phyloP scores from a whole-genome alignment of 2,888 invertebrate species.

The Nebria brevicollis region DNA sequence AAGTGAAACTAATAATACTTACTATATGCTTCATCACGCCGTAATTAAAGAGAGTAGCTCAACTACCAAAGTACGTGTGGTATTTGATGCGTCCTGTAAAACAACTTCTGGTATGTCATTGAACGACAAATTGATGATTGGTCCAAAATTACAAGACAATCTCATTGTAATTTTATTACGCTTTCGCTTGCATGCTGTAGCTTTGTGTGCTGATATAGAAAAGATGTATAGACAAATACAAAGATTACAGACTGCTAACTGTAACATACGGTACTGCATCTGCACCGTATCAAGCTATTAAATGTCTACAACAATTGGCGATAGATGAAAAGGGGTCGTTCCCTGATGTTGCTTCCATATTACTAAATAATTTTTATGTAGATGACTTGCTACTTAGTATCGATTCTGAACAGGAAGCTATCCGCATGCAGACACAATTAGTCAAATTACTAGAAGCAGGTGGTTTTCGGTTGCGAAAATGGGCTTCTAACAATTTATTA shows the following conservation, averaged over 20 bases:
- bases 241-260: slow-evolving; percentile 41
- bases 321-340: slow-evolving; percentile 29
- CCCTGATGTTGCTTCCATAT: slow-evolving; percentile 40
- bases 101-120: slow-evolving; percentile 48
- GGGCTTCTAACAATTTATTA: slow-evolving; percentile 44
- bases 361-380: slow-evolving; percentile 18
- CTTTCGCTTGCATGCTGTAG: slow-evolving; percentile 50
- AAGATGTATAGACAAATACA: slow-evolving; percentile 55
- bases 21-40: slow-evolving; percentile 50
- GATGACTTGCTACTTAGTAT: slow-evolving; percentile 42
- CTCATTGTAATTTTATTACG: slow-evolving; percentile 50
- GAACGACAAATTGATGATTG: slow-evolving; percentile 52
- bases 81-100: slow-evolving; percentile 50
- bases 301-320: slow-evolving; percentile 49
- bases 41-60: slow-evolving; percentile 47
- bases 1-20: slow-evolving; percentile 2
- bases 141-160: slow-evolving; percentile 52
- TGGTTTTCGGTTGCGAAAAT: slow-evolving; percentile 45
- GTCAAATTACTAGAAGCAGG: slow-evolving; percentile 35
- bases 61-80: slow-evolving; percentile 50
- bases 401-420: slow-evolving; percentile 37
- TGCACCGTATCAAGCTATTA: slow-evolving; percentile 49
- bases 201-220: slow-evolving; percentile 53
- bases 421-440: slow-evolving; percentile 38
- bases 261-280: slow-evolving; percentile 51